Evolutionary conservation across 2,888 invertebrate species (phyloP).

Genomic region (Nomada ferruginata): DNA sequence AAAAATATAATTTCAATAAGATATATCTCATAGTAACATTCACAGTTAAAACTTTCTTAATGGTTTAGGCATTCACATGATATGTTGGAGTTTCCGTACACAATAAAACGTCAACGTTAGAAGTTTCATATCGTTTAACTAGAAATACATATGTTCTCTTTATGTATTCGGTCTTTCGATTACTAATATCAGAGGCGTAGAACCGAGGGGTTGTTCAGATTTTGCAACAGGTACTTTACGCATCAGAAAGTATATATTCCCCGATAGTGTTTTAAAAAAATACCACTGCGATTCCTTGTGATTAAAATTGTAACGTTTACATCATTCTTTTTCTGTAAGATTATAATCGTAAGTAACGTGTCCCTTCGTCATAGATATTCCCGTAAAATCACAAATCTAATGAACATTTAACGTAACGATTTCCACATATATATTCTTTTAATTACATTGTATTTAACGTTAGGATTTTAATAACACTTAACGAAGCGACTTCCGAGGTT

Average conservation of each 20-base stretch:
- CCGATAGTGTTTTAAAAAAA: slow-evolving; percentile 29
- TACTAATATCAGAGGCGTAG: slow-evolving; percentile 56
- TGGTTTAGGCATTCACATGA: slow-evolving; percentile 78
- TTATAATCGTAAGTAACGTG: slow-evolving; percentile 11
- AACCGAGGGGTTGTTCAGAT: slow-evolving; percentile 58
- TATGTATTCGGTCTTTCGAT: slow-evolving; percentile 57
- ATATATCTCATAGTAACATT: slow-evolving; percentile 74
- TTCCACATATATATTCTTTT: slow-evolving; percentile 43
- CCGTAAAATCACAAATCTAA: slow-evolving; percentile 27
- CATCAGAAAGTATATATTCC: slow-evolving; percentile 35
- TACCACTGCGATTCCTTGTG: slow-evolving; percentile 24
- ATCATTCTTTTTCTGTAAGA: slow-evolving; percentile 12
- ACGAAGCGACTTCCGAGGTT: slow-evolving; percentile 50
- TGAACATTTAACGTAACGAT: slow-evolving; percentile 51
- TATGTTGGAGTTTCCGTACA: slow-evolving; percentile 73
- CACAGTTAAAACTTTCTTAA: slow-evolving; percentile 75
- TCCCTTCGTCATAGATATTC: background rate
- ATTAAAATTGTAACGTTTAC: slow-evolving; percentile 46
- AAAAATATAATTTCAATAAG: slow-evolving; percentile 82
- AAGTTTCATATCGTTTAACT: slow-evolving; percentile 58
- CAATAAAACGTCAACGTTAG: slow-evolving; percentile 67
- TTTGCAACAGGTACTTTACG: slow-evolving; percentile 60
- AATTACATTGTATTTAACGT: slow-evolving; percentile 46
- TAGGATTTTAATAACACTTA: slow-evolving; percentile 45
- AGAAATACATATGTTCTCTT: slow-evolving; percentile 49